Percentiles rank a stretch among this genome's conserved stretches.
Evolutionary conservation across 2,888 invertebrate genomes (phyloP).

Genomic region (Mechanitis messenoides): DNA sequence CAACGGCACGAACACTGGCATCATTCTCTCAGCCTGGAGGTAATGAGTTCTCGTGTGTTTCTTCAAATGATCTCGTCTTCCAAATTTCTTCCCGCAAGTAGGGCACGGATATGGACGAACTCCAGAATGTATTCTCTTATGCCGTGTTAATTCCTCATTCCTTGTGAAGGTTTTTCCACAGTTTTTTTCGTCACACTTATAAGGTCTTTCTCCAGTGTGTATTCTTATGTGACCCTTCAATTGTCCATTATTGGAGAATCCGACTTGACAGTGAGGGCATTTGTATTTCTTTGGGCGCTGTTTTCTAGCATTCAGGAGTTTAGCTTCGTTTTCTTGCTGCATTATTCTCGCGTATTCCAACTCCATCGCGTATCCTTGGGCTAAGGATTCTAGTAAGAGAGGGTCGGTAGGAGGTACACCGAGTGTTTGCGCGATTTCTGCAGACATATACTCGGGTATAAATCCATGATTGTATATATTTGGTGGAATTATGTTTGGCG

Average conservation of each 20-base stretch:
- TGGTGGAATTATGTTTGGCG: conserved; percentile 24
- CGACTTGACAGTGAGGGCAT: conserved; percentile 92
- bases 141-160: conserved; percentile 94
- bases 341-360: conserved; percentile 82
- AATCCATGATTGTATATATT: conserved; percentile 43
- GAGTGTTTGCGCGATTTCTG: conserved; percentile 66
- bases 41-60: conserved; percentile 93
- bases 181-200: conserved; percentile 88
- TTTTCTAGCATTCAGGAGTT: conserved; percentile 81
- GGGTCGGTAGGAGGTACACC: conserved; percentile 70
- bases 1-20: conserved; percentile 78
- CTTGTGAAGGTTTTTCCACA: conserved; percentile 94
- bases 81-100: conserved; percentile 94
- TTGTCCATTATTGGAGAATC: conserved; percentile 96
- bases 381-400: conserved; percentile 66
- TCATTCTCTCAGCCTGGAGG: conserved; percentile 77
- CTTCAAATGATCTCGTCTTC: conserved; percentile 94
- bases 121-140: conserved; percentile 92
- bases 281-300: conserved; percentile 93
- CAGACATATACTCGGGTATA: conserved; percentile 58
- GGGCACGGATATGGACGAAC: conserved; percentile 90
- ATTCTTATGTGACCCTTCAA: conserved; percentile 93
- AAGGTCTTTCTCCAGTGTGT: conserved; percentile 93
- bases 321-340: conserved; percentile 83
- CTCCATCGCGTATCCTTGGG: conserved; percentile 79